These are phyloP conservation scores for Pollenia griseotomentosa DNA, from an alignment of 2,888 invertebrate species.

Conservation along the genomic window DNA sequence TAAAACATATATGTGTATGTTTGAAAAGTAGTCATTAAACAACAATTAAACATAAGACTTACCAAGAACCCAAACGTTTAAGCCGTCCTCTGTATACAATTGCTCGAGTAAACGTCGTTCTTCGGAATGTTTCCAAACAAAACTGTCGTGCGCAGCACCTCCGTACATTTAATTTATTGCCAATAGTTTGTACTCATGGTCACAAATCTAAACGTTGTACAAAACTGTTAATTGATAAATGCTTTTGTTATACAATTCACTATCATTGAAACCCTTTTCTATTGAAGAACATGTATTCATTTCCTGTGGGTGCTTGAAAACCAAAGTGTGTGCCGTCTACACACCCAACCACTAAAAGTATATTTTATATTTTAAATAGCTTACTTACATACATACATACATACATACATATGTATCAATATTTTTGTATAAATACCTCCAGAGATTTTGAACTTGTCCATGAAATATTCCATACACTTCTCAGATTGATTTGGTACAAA, in stretches of 20 bases:
- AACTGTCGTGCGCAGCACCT: constrained; percentile 25
- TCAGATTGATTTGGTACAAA: constrained; percentile 10
- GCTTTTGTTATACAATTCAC: background rate
- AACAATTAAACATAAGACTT: background rate
- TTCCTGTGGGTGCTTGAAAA: background rate
- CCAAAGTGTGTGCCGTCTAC: background rate
- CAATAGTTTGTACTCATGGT: constrained; percentile 12
- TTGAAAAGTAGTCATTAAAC: background rate
- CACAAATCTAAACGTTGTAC: background rate
- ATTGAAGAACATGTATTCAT: constrained; percentile 13
- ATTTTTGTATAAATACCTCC: too few species aligned
- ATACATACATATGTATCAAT: too few species aligned
- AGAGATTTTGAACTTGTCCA: too few species aligned
- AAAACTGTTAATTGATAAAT: too few species aligned
- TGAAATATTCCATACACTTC: too few species aligned
- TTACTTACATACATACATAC: too few species aligned
- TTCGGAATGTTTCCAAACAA: background rate
- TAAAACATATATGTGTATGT: background rate
- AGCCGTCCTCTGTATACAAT: too few species aligned
- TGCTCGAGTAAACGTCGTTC: too few species aligned
- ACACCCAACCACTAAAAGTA: too few species aligned
- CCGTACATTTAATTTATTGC: constrained; percentile 30
- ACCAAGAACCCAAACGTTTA: constrained; percentile 3
- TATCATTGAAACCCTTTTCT: constrained; percentile 28
- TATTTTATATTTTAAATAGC: too few species aligned